phyloP scores from a whole-genome alignment of 2,797 vertebrate genomes.

The Gephyroberyx darwinii region DNA sequence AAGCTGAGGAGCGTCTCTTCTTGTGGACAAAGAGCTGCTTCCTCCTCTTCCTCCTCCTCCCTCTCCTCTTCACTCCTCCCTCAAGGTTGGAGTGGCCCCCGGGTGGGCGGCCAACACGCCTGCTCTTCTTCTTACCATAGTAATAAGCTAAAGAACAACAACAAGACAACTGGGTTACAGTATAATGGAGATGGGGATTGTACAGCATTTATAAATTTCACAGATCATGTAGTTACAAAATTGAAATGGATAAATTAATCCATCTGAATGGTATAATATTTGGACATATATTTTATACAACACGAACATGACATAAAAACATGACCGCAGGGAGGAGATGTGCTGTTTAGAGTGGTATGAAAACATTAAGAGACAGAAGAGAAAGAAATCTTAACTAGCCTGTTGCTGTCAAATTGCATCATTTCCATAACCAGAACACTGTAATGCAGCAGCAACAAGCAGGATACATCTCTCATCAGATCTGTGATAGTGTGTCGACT shows the following conservation, averaged over 20 bases:
- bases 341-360: constrained; percentile 10
- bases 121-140: constrained; percentile 95
- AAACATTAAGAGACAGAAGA: constrained; percentile 17
- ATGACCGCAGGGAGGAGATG: not conserved
- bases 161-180: constrained; percentile 34
- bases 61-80: constrained; percentile 91
- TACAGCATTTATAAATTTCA: not conserved
- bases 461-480: constrained; percentile 31
- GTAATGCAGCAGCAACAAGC: constrained; percentile 18
- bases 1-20: constrained; percentile 93
- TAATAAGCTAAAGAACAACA: constrained; percentile 87
- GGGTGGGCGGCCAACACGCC: constrained; percentile 91
- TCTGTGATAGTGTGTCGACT: constrained; percentile 12
- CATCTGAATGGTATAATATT: not conserved
- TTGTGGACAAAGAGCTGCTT: constrained; percentile 98
- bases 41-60: constrained; percentile 92
- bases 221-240: not conserved
- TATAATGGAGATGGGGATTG: constrained; percentile 5
- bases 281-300: not conserved
- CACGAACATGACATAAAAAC: not conserved
- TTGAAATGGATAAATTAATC: not conserved
- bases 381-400: constrained; percentile 13
- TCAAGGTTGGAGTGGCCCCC: constrained; percentile 94
- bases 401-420: constrained; percentile 52
- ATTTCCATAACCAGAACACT: constrained; percentile 24